A percentile compares a stretch with the other conserved stretches of the same genome.
These are phyloP conservation scores for Crotalus viridis DNA, from an alignment of 2,113 vertebrate species.

Conservation along the genomic window DNA sequence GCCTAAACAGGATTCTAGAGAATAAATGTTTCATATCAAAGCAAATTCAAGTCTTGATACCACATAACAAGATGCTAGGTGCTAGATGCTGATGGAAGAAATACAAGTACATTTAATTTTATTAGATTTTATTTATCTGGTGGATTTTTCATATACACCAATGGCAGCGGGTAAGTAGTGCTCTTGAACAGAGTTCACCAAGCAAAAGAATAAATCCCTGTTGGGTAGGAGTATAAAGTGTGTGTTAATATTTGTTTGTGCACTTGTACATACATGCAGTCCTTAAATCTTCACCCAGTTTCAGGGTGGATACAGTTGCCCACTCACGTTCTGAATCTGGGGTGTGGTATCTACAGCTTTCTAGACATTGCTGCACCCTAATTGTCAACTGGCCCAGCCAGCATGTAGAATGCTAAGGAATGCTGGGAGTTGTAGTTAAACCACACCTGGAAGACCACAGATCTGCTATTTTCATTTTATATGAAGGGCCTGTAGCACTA, in stretches of 20 bases:
- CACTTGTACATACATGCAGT: background rate
- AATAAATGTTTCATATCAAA: background rate
- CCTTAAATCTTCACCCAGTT: background rate
- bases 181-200: background rate
- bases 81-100: background rate
- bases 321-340: background rate
- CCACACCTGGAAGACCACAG: background rate
- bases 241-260: background rate
- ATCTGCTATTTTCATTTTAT: background rate
- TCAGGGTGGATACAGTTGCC: background rate
- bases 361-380: background rate
- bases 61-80: background rate
- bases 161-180: background rate
- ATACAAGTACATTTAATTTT: background rate
- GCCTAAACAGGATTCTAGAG: background rate
- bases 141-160: background rate
- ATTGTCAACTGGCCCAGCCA: background rate
- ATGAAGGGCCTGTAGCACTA: background rate
- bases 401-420: background rate
- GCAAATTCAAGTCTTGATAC: background rate
- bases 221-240: background rate
- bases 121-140: background rate
- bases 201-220: background rate
- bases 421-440: background rate
- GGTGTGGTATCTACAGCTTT: background rate